phyloP scores from a whole-genome alignment of 1,140 invertebrate genomes.

The Hylyphantes graminicola region DNA sequence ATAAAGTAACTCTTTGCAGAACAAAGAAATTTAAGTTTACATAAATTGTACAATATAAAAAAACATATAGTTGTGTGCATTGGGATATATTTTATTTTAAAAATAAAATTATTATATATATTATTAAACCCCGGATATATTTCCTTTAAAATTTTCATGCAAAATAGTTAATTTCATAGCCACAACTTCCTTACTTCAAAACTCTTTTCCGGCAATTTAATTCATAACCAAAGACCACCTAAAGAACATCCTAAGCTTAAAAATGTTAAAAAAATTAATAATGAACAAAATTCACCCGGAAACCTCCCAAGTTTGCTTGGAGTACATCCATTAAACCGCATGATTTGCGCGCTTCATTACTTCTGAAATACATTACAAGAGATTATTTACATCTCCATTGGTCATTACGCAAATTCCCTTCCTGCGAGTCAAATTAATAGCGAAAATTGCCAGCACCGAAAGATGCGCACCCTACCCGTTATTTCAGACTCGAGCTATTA shows the following conservation, averaged over 20 bases:
- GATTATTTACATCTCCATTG: slow-evolving; percentile 42
- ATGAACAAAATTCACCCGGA: too few relatives aligned
- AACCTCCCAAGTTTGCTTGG: not conserved
- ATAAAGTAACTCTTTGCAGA: too few relatives aligned
- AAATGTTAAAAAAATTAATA: too few relatives aligned
- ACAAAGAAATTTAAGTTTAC: too few relatives aligned
- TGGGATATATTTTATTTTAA: too few relatives aligned
- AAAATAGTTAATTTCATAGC: too few relatives aligned
- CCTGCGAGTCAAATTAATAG: slow-evolving; percentile 22
- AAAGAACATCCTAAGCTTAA: not conserved
- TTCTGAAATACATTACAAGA: slow-evolving; percentile 30
- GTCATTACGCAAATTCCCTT: slow-evolving; percentile 33
- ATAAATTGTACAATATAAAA: too few relatives aligned
- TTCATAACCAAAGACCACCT: not conserved
- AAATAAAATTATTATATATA: too few relatives aligned
- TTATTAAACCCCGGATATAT: too few relatives aligned
- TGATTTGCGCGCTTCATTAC: slow-evolving; percentile 40
- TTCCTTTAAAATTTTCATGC: too few relatives aligned
- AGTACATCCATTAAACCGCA: slow-evolving; percentile 29
- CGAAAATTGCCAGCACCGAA: slow-evolving; percentile 8
- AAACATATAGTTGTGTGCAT: too few relatives aligned
- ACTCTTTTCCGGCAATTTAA: not conserved
- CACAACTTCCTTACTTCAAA: not conserved
- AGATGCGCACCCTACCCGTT: not conserved
- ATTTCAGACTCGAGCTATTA: too few relatives aligned